phyloP scores from a whole-genome alignment of 2,797 vertebrate genomes.

The Dendrocincla tyrannina region DNA sequence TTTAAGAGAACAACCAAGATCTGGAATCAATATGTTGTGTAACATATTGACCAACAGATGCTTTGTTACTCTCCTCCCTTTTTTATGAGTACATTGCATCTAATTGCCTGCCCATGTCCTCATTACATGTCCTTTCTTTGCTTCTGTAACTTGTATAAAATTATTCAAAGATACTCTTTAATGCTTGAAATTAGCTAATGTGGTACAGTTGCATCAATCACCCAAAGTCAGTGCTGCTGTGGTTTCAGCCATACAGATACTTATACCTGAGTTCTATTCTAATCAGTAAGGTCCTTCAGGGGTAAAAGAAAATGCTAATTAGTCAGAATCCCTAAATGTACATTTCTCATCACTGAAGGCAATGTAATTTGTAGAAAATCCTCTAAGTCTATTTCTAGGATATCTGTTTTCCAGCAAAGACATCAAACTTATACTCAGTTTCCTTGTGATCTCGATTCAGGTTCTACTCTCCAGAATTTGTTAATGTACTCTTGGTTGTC shows the following conservation, averaged over 20 bases:
- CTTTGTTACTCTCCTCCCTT: neutral
- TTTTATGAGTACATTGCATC: neutral
- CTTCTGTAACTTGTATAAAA: neutral
- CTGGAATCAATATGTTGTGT: neutral
- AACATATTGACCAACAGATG: constrained; percentile 26
- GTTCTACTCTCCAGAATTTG: neutral
- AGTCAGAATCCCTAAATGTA: neutral
- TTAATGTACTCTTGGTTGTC: neutral
- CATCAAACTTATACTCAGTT: neutral
- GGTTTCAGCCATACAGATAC: neutral
- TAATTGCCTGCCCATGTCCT: neutral
- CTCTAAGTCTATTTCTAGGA: neutral
- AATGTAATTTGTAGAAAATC: neutral
- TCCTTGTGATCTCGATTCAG: neutral
- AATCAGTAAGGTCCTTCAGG: neutral
- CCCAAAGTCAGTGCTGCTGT: neutral
- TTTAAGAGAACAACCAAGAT: constrained; percentile 5
- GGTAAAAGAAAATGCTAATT: neutral
- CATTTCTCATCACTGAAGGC: neutral
- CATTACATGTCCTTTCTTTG: neutral
- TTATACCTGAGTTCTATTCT: neutral
- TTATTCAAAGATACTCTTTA: neutral
- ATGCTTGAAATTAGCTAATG: neutral
- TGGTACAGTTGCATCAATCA: neutral
- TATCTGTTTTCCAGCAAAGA: neutral